Evolutionary conservation across 2,113 vertebrate species (phyloP).

Genomic region (Tonatia bakeri): DNA sequence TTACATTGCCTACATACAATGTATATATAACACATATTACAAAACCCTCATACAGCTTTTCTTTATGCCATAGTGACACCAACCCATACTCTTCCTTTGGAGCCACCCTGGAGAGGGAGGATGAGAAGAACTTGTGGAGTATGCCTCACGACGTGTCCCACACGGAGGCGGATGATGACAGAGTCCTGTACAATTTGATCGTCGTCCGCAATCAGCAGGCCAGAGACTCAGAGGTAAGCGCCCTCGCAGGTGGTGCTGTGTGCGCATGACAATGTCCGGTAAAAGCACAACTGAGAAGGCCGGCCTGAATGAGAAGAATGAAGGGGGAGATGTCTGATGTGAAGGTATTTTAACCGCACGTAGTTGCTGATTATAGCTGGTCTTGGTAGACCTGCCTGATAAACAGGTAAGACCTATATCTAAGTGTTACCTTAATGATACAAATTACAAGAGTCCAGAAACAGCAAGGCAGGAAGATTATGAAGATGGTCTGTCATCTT

Average conservation of each 20-base stretch:
- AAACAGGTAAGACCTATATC: background rate
- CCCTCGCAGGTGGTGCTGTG: background rate
- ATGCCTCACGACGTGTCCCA: conserved; percentile 76
- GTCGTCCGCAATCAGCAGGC: conserved; percentile 86
- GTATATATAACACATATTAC: background rate
- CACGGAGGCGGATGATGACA: conserved; percentile 84
- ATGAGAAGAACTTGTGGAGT: conserved; percentile 83
- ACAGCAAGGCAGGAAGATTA: background rate
- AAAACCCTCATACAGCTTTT: background rate
- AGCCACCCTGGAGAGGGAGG: conserved; percentile 79
- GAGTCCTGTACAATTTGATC: conserved; percentile 88
- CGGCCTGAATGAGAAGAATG: background rate
- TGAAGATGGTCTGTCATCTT: background rate
- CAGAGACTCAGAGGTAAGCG: conserved; percentile 86
- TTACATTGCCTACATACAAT: background rate
- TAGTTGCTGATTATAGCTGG: background rate
- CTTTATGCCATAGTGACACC: conserved; percentile 67
- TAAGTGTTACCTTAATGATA: background rate
- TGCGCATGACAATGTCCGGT: too few species aligned
- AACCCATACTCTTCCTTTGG: conserved; percentile 81
- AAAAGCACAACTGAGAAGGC: background rate
- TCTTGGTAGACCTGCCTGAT: background rate
- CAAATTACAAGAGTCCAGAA: background rate
- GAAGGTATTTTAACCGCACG: background rate
- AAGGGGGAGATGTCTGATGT: background rate